Percentiles rank a stretch among this genome's conserved stretches.
Conservation (phyloP, 2,797 vertebrate species). For the Bovichtus variegatus region DNA sequence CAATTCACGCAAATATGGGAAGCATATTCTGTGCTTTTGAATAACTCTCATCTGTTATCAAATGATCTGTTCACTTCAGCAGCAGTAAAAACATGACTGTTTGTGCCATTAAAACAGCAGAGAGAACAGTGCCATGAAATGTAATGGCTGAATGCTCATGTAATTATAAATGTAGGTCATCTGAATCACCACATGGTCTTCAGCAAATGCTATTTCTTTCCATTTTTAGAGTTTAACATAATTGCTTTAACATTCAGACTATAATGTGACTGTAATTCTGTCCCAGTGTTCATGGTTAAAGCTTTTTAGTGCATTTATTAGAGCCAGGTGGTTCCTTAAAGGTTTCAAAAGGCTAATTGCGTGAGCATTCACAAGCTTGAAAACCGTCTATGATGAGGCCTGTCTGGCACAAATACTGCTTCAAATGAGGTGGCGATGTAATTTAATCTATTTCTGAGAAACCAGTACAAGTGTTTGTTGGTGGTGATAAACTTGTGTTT, state of each 20-base stretch:
- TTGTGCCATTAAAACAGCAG: constrained; percentile 27
- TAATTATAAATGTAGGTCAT: constrained; percentile 59
- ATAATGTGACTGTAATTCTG: constrained; percentile 43
- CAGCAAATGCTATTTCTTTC: constrained; percentile 27
- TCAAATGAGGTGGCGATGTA: background rate
- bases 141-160: constrained; percentile 36
- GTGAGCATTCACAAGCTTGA: background rate
- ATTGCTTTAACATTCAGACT: constrained; percentile 31
- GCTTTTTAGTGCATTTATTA: constrained; percentile 28
- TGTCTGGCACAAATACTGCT: background rate
- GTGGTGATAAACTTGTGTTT: background rate
- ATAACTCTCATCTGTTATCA: constrained; percentile 61
- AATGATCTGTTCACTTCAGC: constrained; percentile 45
- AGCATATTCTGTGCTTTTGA: constrained; percentile 31
- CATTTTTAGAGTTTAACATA: constrained; percentile 29
- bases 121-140: constrained; percentile 32
- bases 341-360: constrained; percentile 24
- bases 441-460: constrained; percentile 1
- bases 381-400: constrained; percentile 12
- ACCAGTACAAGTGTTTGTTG: background rate
- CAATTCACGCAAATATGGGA: constrained; percentile 15
- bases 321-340: constrained; percentile 24
- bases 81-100: constrained; percentile 45
- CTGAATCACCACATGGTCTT: constrained; percentile 28
- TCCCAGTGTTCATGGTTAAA: constrained; percentile 12